Evolutionary conservation across 2,888 invertebrate genomes (phyloP), one percentile per base, ranked within the genome.

Genomic region (Hemaris fuciformis): DNA sequence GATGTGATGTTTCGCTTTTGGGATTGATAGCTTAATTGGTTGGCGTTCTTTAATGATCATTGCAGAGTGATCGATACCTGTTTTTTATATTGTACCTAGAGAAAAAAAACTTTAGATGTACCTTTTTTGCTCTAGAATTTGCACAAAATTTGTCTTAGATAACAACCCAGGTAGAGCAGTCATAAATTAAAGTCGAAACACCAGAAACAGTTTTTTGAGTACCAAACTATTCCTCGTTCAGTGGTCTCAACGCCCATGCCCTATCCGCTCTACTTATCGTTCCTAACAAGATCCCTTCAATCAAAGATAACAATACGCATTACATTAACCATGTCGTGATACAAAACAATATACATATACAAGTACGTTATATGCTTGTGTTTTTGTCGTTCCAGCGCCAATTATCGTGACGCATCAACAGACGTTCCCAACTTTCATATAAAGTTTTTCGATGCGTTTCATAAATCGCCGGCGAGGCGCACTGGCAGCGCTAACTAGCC

Each of bases 401-500:
- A 62, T 62, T 62, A 59, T 62, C 58, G 62, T 41, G 62, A 42
- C 53, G 46, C 48, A 53, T 25, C 48, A 27, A 53, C 58, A 48
- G 20, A 31, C 48, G 53, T 53, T 53, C 53, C 38, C 59, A 57
- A 57, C 69, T 67, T 66, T 76, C 68, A 75, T 73, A 73, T 53
- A 53, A 53, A 53, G 31, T 76, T 42, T 73, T 72, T 76, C 69
- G 70, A 72, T 66, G 61, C 62, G 73, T 78, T 76, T 79, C 68
- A 76, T 75, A 81, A 79, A 77, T 79, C 69, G 62, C 63, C 45
- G 63, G 66, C 66, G 60, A 65, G 73, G 73, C 71, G 75, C 69
- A 76, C 83, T 85, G 83, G 84, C 84, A 84, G 84, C 86, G 82
- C 79, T 84, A 85, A 84, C 84, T 80, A 79, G 84, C 72, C 83